Base-by-base conservation (phyloP, 2,113 vertebrate species). In the Oncorhynchus nerka region DNA sequence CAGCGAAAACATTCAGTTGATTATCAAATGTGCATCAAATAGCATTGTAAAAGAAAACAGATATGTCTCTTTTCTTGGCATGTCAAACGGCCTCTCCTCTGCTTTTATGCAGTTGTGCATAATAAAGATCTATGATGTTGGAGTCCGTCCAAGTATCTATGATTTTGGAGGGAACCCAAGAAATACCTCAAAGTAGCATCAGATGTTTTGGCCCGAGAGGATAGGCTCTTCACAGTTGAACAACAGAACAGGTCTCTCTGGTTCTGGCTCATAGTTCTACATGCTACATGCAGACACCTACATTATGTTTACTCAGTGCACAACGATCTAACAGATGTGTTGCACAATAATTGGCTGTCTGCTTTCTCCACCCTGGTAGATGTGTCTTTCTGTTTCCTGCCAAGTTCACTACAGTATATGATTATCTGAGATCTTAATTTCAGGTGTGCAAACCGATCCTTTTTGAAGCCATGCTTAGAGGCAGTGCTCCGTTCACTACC, bases 371-470 rank as follows among this genome's bases (percentile, higher is more conserved):
- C 71, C 62, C 71, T 66, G 28, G 20, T 81, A 88, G 85, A 86
- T 72, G 76, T 76, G 74, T 45, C 9, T 45, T 45, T 39, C 39
- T 11, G 9, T 84, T 71, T 88, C 77, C 34, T 82, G 73, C 84
- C 85, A 83, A 85, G 75, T 84, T 75, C 64, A 85, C 81, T 86
- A 79, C 74, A 81, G 80, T 80, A 81, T 85, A 83, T 81, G 84
- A 89, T 91, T 90, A 89, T 91, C 88, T 80, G 86, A 88, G 85
- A 89, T 92, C 87, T 90, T 90, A 87, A 90, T 92, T 90, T 92
- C 87, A 89, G 83, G 86, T 88, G 87, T 90, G 87, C 84, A 88
- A 90, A 85, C 80, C 9, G 87, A 90, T 88, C 86, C 79, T 69
- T 89, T 92, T 93, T 91, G 87, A 91, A 91, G 90, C 84, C 70